Percentiles rank a stretch among this genome's conserved stretches.
These are phyloP conservation scores for Erynnis tages DNA, from an alignment of 2,888 invertebrate species.

Conservation along the genomic window DNA sequence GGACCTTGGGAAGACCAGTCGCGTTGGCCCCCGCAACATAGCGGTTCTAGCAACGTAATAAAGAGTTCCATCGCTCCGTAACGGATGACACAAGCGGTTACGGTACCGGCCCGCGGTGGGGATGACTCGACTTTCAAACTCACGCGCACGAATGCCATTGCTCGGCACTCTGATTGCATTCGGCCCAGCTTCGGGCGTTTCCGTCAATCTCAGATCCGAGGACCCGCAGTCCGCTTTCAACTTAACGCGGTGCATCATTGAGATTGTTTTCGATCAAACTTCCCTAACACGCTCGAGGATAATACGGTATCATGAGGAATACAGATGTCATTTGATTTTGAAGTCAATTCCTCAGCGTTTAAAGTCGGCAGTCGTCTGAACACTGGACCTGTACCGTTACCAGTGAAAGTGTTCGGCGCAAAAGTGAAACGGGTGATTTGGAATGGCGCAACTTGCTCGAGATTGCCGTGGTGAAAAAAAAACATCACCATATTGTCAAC, in stretches of 20 bases:
- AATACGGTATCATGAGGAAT: conserved; percentile 29
- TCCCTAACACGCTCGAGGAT: background rate
- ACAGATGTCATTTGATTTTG: conserved; percentile 23
- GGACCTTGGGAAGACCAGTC: conserved; percentile 11
- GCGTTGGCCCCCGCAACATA: conserved; percentile 50
- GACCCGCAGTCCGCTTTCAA: conserved; percentile 1
- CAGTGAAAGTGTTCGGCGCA: conserved; percentile 73
- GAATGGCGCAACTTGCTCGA: conserved; percentile 60
- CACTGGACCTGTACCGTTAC: conserved; percentile 58
- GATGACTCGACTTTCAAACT: conserved; percentile 62
- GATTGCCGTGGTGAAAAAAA: conserved; percentile 63
- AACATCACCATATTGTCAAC: conserved; percentile 42
- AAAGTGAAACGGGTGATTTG: conserved; percentile 76
- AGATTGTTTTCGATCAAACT: conserved; percentile 5
- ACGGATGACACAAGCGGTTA: conserved; percentile 79
- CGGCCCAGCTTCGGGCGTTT: conserved; percentile 47
- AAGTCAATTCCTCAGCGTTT: conserved; percentile 30
- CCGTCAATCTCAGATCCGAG: conserved; percentile 11
- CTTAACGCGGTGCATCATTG: background rate
- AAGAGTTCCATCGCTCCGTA: conserved; percentile 68
- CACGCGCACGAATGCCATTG: conserved; percentile 48
- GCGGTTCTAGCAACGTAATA: conserved; percentile 66
- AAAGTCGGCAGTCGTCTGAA: conserved; percentile 48
- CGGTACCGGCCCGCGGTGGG: conserved; percentile 51
- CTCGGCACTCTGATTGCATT: conserved; percentile 33